These are phyloP conservation scores for Phalacrocorax brasilianus DNA, from an alignment of 2,113 vertebrate genomes.

Conservation along the genomic window DNA sequence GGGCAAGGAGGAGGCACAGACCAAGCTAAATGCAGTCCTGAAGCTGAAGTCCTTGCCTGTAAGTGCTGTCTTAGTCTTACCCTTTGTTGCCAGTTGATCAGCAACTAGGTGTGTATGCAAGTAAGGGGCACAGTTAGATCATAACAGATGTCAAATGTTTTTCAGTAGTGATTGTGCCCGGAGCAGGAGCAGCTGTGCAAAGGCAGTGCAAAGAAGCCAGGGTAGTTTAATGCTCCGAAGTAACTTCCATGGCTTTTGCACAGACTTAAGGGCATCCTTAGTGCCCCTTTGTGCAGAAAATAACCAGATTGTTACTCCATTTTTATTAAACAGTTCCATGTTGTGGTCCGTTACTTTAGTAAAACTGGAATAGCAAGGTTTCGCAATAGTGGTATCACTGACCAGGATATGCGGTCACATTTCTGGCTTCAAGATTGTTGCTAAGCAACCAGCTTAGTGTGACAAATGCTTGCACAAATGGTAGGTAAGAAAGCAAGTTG, in stretches of 20 bases:
- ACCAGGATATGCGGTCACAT: too few relatives aligned
- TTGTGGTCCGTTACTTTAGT: not conserved
- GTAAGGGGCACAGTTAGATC: not conserved
- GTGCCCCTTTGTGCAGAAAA: not conserved
- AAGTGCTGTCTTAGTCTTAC: not conserved
- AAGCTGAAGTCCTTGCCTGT: not conserved
- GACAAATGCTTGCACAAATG: not conserved
- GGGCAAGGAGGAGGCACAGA: not conserved
- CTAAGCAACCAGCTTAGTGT: not conserved
- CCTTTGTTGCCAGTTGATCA: not conserved
- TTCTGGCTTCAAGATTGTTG: not conserved
- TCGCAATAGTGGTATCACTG: not conserved
- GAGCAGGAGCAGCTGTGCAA: not conserved
- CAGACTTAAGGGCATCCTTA: not conserved
- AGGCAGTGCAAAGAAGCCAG: not conserved
- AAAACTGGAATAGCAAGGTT: not conserved
- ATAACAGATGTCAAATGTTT: too few relatives aligned
- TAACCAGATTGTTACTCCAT: not conserved
- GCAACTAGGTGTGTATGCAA: not conserved
- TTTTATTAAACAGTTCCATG: not conserved
- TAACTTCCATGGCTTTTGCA: not conserved
- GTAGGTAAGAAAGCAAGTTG: not conserved
- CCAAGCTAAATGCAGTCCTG: not conserved
- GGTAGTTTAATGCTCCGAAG: not conserved
- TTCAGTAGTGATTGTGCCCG: too few relatives aligned